Evolutionary conservation across 2,113 vertebrate genomes (phyloP).

Genomic region (Oreotragus oreotragus): DNA sequence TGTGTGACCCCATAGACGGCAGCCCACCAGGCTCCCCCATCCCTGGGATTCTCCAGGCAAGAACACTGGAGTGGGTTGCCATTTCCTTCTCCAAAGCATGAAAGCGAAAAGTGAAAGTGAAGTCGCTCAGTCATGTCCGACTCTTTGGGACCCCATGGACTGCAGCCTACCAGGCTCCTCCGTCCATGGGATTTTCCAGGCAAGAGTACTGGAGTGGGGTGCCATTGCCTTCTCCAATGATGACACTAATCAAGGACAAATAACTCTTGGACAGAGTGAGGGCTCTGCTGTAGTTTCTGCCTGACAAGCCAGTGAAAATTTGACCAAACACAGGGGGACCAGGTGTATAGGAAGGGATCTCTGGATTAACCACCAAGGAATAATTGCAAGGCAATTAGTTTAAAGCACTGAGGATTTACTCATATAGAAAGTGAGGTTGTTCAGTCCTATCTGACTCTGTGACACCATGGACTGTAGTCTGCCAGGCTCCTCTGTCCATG

Average conservation of each 20-base stretch:
- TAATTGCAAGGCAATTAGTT: not conserved
- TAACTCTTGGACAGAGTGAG: not conserved
- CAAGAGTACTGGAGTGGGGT: too few relatives aligned
- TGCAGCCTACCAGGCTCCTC: too few relatives aligned
- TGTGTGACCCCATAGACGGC: too few relatives aligned
- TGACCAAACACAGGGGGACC: not conserved
- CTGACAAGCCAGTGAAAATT: not conserved
- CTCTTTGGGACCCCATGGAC: too few relatives aligned
- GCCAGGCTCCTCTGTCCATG: not conserved
- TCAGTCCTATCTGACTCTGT: not conserved
- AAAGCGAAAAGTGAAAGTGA: too few relatives aligned
- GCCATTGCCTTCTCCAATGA: not conserved
- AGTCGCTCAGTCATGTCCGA: too few relatives aligned
- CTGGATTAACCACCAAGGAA: not conserved
- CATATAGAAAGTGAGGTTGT: not conserved
- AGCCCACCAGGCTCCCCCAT: too few relatives aligned
- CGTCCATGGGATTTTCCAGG: too few relatives aligned
- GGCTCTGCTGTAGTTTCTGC: not conserved
- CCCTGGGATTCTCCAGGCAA: too few relatives aligned
- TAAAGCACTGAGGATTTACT: not conserved
- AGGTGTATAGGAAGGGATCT: not conserved
- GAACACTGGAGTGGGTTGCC: too few relatives aligned
- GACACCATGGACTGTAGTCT: not conserved
- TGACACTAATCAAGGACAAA: not conserved
- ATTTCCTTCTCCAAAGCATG: too few relatives aligned